Percentiles rank a stretch among this genome's conserved stretches.
Evolutionary conservation across 2,797 vertebrate genomes (phyloP).

Genomic region (Pipistrellus pipistrellus): DNA sequence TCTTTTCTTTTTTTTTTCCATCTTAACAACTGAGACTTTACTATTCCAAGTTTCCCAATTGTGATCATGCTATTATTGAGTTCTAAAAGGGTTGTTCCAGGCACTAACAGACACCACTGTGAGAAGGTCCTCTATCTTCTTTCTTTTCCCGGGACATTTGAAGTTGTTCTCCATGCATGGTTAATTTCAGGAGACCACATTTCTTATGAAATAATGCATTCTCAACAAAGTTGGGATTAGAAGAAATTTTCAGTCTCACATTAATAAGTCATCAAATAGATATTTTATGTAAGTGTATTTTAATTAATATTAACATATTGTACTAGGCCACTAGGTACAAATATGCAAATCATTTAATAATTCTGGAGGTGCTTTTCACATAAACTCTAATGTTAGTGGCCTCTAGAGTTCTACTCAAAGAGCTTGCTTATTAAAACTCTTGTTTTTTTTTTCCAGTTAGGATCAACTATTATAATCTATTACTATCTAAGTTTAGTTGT

Average conservation of each 20-base stretch:
- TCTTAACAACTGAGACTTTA: not conserved
- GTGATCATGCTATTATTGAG: not conserved
- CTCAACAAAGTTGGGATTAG: not conserved
- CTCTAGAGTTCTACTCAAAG: not conserved
- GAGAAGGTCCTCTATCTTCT: not conserved
- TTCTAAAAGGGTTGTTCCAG: not conserved
- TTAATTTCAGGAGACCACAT: not conserved
- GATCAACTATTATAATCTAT: not conserved
- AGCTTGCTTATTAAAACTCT: not conserved
- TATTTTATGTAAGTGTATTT: not conserved
- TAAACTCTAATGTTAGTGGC: not conserved
- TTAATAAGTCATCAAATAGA: not conserved
- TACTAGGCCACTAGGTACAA: not conserved
- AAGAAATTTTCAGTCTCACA: not conserved
- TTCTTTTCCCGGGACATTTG: not conserved
- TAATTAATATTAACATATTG: not conserved
- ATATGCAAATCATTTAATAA: not conserved
- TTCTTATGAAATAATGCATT: constrained; percentile 17
- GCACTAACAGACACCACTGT: not conserved
- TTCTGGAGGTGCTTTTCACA: not conserved
- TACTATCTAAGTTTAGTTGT: not conserved
- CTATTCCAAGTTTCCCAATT: not conserved
- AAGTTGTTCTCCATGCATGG: not conserved
- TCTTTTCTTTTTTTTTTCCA: too few relatives aligned
- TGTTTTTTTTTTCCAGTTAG: constrained; percentile 16